Base-by-base conservation (phyloP, 2,797 vertebrate genomes). In the Peromyscus aztecus region DNA sequence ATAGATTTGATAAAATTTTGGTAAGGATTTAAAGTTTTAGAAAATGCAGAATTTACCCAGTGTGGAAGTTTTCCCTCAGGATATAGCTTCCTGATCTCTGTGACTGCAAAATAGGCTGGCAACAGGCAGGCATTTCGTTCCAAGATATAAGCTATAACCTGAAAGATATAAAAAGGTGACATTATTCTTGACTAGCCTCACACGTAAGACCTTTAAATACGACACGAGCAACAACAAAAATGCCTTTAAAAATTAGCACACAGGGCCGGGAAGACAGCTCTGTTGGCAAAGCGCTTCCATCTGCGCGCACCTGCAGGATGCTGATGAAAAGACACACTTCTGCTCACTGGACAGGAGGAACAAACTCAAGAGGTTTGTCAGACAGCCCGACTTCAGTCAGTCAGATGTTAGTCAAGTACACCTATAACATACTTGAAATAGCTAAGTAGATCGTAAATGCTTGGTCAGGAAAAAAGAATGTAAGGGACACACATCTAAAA, bases 91-190 rank as follows among this genome's bases (percentile, higher is more conserved):
- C 99, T 98, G 98, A 99, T 99, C 98, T 99, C 99, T 78, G 99
- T 99, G 92, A 99, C 99, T 19, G 99, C 99, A 98, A 99, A 99
- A 98, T 99, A 99, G 37, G 99, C 99, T 61, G 99, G 99, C 90
- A 99, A 98, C 57, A 99, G 99, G 96, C 99, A 99, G 0, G 99
- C 99, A 40, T 99, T 99, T 98, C 99, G 99, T 98, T 99, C 99
- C 95, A 99, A 98, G 95, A 99, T 99, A 96, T 99, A 99, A 77
- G 99, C 99, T 89, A 99, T 99, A 93, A 99, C 99, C 99, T 99
- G 52, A 14, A 52, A 52, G 52, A 52, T 14, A 52, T 0, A 94
- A 96, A 97, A 92, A 91, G 80, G 89, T 0, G 87, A 1, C 29
- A 73, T 57, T 8, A 82, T 77, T 90, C 34, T 46, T 94, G 49